A percentile compares a stretch with the other conserved stretches of the same genome.
Evolutionary conservation across 2,113 vertebrate genomes (phyloP).

Genomic region (Stegostoma tigrinum): DNA sequence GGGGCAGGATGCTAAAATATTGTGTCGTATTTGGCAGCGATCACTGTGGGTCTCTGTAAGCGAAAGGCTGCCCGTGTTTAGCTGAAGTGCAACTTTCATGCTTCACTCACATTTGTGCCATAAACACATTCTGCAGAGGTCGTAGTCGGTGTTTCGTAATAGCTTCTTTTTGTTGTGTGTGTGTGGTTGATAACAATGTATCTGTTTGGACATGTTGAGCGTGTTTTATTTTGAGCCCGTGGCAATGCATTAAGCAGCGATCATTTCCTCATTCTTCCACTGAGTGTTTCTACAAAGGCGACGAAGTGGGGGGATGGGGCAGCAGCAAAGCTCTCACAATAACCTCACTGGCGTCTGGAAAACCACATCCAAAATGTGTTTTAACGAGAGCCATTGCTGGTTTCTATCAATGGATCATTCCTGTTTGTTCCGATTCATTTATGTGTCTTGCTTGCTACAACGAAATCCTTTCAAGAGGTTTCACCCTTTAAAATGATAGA

Average conservation of each 20-base stretch:
- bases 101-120: background rate
- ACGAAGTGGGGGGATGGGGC: background rate
- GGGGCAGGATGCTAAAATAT: background rate
- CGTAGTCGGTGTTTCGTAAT: constrained; percentile 6
- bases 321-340: constrained; percentile 13
- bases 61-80: background rate
- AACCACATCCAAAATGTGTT: constrained; percentile 8
- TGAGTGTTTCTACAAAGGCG: constrained; percentile 24
- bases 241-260: constrained; percentile 31
- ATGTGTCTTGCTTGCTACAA: background rate
- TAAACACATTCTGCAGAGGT: constrained; percentile 26
- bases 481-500: background rate
- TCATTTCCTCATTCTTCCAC: constrained; percentile 32
- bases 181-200: constrained; percentile 37
- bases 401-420: background rate
- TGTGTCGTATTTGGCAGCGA: background rate
- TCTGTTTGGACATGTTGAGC: constrained; percentile 33
- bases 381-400: background rate
- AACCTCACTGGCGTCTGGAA: background rate
- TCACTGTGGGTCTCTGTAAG: background rate
- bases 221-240: constrained; percentile 33
- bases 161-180: background rate
- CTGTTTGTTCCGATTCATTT: background rate
- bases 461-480: background rate
- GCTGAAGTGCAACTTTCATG: background rate